These are phyloP conservation scores for Romanomermis culicivorax DNA, from an alignment of 2,888 invertebrate genomes.

Conservation along the genomic window DNA sequence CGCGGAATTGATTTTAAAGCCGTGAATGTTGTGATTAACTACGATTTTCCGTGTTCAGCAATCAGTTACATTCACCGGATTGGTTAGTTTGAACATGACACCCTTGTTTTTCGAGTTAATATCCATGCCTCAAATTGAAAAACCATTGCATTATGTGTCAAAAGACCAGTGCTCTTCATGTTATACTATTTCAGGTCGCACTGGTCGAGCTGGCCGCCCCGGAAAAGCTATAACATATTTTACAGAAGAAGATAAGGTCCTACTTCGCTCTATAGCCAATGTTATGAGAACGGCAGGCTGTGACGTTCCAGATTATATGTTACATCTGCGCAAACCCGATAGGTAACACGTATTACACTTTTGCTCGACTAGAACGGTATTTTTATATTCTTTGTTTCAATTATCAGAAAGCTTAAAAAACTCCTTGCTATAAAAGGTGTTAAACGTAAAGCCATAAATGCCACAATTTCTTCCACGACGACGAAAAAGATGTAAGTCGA, in stretches of 20 bases:
- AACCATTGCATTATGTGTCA: background rate
- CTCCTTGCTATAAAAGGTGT: too few relatives aligned
- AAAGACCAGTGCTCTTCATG: background rate
- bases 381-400: too few relatives aligned
- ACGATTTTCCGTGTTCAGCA: conserved; percentile 75
- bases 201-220: conserved; percentile 69
- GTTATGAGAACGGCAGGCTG: conserved; percentile 76
- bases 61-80: conserved; percentile 73
- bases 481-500: too few relatives aligned
- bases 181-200: conserved; percentile 43
- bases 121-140: too few relatives aligned
- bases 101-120: too few relatives aligned
- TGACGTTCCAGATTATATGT: conserved; percentile 70
- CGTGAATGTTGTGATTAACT: conserved; percentile 85
- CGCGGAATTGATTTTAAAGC: conserved; percentile 90
- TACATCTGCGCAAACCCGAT: conserved; percentile 34
- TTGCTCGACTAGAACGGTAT: too few relatives aligned
- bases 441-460: too few relatives aligned
- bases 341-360: too few relatives aligned
- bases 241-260: conserved; percentile 62
- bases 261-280: conserved; percentile 67
- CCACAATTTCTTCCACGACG: too few relatives aligned
- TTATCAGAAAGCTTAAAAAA: too few relatives aligned
- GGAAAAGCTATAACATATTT: conserved; percentile 84
- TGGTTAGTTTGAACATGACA: conserved; percentile 31